Base-by-base conservation (phyloP, 2,888 invertebrate species). In the Thecocarcelia acutangulata region DNA sequence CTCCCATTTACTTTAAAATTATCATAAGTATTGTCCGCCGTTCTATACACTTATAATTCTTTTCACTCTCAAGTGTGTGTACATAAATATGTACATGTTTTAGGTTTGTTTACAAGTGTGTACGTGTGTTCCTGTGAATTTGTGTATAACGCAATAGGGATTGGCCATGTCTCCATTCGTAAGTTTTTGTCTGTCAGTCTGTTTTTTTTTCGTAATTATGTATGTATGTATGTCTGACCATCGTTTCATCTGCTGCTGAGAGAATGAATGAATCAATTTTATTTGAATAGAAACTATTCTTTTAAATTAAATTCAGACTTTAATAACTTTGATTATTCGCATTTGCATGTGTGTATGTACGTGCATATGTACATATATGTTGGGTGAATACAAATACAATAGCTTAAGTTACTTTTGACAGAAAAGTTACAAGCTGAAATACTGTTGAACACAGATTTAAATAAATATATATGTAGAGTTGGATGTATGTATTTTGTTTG, bases 231-330 rank as follows among this genome's bases (percentile, higher is more conserved):
- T n/a, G 40, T 44, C 12, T 17, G 54, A 33, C 56, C 17, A 46
- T 48, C 37, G 24, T 40, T 63, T 11, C 44, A 72, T 78, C 52
- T 72, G 52, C 58, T 72, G 66, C 69, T 52, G 3, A 44, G 64
- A 72, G 70, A 72, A 78, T 78, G 70, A 78, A 78, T 78, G 70
- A 78, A 78, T 78, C 56, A 78, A 78, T 72, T 78, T 72, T 64
- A 44, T 77, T 79, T 79, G 33, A 73, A 66, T 61, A 79, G 52
- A 73, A 78, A 79, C 46, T 68, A 72, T 78, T 73, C 59, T 52
- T 72, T 63, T 48, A 50, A 52, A 79, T 54, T 52, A 24, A 79
- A 66, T 54, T 54, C 72, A 42, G 72, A 66, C 59, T 73, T 61
- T 59, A 66, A 68, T 73, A 79, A 68, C 59, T 78, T 72, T 79